Evolutionary conservation across 2,113 vertebrate genomes (phyloP).

Genomic region (Centropus unirufus): DNA sequence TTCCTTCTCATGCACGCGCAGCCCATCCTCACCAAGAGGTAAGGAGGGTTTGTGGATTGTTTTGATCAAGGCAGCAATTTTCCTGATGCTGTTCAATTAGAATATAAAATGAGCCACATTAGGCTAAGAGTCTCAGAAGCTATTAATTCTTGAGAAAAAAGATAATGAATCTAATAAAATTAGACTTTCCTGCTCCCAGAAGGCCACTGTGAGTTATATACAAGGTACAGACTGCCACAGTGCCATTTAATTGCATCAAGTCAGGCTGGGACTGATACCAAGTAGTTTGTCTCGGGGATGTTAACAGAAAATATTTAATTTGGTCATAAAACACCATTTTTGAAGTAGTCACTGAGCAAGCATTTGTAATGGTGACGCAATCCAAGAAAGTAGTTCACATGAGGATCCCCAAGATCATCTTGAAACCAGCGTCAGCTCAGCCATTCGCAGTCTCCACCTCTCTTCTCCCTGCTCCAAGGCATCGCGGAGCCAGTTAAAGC

Average conservation of each 20-base stretch:
- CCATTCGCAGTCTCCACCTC: not conserved
- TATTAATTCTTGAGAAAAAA: conserved; percentile 8
- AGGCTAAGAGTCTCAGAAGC: not conserved
- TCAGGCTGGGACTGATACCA: not conserved
- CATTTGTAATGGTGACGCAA: not conserved
- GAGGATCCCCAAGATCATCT: not conserved
- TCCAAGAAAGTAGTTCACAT: not conserved
- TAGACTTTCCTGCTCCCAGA: not conserved
- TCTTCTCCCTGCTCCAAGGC: not conserved
- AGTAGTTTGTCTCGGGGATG: not conserved
- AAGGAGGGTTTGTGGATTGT: not conserved
- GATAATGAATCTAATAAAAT: conserved; percentile 9
- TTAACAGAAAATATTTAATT: not conserved
- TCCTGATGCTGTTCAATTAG: not conserved
- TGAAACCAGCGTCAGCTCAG: not conserved
- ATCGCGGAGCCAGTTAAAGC: not conserved
- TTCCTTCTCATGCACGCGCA: not conserved
- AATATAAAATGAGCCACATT: not conserved
- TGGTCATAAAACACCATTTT: not conserved
- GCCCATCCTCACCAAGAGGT: not conserved
- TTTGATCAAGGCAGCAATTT: not conserved
- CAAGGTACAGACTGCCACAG: not conserved
- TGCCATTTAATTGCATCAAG: not conserved
- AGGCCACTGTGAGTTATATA: not conserved
- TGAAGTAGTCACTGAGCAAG: not conserved